These are phyloP conservation scores for Cheilosia grossa DNA, from an alignment of 2,888 invertebrate species.

Conservation along the genomic window DNA sequence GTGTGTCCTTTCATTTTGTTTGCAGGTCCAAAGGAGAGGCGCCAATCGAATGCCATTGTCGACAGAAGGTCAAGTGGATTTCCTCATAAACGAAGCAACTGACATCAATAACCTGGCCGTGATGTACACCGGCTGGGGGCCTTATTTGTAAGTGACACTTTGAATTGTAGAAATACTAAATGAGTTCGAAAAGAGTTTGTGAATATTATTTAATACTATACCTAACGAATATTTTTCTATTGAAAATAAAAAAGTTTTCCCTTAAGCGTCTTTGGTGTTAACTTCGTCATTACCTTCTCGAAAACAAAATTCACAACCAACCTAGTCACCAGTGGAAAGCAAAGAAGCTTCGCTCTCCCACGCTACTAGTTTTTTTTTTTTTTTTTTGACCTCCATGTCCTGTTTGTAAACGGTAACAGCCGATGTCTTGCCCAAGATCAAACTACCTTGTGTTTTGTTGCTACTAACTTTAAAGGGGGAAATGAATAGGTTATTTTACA, in stretches of 20 bases:
- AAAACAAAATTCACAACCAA: too few relatives aligned
- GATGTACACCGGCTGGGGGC: conserved; percentile 99
- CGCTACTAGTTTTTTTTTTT: too few relatives aligned
- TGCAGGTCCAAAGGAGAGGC: conserved; percentile 86
- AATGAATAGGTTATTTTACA: too few relatives aligned
- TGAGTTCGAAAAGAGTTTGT: conserved; percentile 6
- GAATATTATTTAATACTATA: conserved; percentile 34
- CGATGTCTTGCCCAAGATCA: too few relatives aligned
- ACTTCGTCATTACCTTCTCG: not conserved
- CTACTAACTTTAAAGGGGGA: too few relatives aligned
- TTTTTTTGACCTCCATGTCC: too few relatives aligned
- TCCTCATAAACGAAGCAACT: conserved; percentile 95
- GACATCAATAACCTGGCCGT: conserved; percentile 93
- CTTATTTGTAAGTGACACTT: conserved; percentile 87
- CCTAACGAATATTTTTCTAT: not conserved
- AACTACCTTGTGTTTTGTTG: too few relatives aligned
- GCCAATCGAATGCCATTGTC: conserved; percentile 89
- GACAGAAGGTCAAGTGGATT: conserved; percentile 96
- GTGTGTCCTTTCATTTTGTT: conserved; percentile 4
- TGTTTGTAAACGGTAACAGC: too few relatives aligned
- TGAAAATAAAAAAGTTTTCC: not conserved
- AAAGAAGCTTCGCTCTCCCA: too few relatives aligned
- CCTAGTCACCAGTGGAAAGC: too few relatives aligned
- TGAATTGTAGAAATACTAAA: not conserved
- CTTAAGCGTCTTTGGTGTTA: not conserved